phyloP scores from a whole-genome alignment of 2,797 vertebrate species.

The Monodelphis domestica region DNA sequence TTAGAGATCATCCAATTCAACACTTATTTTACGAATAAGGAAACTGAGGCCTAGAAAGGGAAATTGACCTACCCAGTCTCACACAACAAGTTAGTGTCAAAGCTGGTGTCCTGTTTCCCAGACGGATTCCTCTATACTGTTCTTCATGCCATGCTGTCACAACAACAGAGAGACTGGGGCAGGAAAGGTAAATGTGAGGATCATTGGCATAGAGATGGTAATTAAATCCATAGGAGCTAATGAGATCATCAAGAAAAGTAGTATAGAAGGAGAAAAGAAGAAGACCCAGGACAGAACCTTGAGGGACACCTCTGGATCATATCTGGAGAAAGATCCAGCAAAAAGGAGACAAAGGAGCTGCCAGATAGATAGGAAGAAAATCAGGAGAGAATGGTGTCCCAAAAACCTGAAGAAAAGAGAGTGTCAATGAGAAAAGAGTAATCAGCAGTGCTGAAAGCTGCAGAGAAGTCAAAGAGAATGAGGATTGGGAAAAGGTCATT shows the following conservation, averaged over 20 bases:
- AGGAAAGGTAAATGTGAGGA: not conserved
- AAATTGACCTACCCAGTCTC: too few species aligned
- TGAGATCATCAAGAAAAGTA: not conserved
- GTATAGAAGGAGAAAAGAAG: not conserved
- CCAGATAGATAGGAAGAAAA: not conserved
- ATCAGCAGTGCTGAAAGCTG: not conserved
- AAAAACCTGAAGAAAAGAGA: not conserved
- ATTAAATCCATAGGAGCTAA: not conserved
- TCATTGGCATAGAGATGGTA: not conserved
- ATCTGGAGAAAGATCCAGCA: not conserved
- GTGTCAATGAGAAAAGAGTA: not conserved
- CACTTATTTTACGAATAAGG: too few species aligned
- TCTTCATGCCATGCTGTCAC: too few species aligned
- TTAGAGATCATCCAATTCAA: too few species aligned
- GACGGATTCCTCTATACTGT: too few species aligned
- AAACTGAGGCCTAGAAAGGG: too few species aligned
- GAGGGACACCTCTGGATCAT: not conserved
- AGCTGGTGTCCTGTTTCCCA: too few species aligned
- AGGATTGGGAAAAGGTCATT: not conserved
- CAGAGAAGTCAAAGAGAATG: not conserved
- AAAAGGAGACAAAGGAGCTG: not conserved
- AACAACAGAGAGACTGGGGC: not conserved
- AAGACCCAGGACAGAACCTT: not conserved
- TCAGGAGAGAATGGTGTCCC: not conserved
- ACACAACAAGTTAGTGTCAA: too few species aligned